Evolutionary conservation across 2,888 invertebrate genomes (phyloP).

Genomic region (Brachyopa scutellaris): DNA sequence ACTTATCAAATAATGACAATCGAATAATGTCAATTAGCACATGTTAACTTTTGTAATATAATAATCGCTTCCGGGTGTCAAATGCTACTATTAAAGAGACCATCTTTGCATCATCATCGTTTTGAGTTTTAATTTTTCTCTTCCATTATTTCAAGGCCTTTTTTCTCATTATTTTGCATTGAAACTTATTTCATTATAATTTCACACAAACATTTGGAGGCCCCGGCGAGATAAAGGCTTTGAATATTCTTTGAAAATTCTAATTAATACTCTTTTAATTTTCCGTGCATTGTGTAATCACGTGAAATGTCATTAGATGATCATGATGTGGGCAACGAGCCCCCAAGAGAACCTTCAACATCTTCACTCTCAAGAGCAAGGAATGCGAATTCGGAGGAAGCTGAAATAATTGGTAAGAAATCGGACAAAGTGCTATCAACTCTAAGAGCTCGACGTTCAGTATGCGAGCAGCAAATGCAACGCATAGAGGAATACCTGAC

Average conservation of each 20-base stretch:
- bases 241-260: background rate
- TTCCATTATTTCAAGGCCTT: too few species aligned
- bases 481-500: conserved; percentile 15
- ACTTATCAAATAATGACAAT: too few species aligned
- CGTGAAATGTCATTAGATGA: conserved; percentile 4
- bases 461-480: conserved; percentile 38
- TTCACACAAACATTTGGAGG: conserved; percentile 41
- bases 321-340: background rate
- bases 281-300: conserved; percentile 14
- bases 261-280: background rate
- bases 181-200: background rate
- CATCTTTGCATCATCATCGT: too few species aligned
- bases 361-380: background rate
- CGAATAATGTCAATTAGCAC: too few species aligned
- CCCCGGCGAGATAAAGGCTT: conserved; percentile 45
- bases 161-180: too few species aligned
- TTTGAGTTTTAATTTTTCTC: too few species aligned
- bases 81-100: too few species aligned
- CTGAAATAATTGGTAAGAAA: background rate
- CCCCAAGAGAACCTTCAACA: background rate
- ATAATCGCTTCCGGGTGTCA: too few species aligned
- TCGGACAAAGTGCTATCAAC: background rate
- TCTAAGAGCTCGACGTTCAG: conserved; percentile 32
- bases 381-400: background rate
- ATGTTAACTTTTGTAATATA: too few species aligned